Conservation (phyloP, 2,888 invertebrate species). For the Adela reaumurella region DNA sequence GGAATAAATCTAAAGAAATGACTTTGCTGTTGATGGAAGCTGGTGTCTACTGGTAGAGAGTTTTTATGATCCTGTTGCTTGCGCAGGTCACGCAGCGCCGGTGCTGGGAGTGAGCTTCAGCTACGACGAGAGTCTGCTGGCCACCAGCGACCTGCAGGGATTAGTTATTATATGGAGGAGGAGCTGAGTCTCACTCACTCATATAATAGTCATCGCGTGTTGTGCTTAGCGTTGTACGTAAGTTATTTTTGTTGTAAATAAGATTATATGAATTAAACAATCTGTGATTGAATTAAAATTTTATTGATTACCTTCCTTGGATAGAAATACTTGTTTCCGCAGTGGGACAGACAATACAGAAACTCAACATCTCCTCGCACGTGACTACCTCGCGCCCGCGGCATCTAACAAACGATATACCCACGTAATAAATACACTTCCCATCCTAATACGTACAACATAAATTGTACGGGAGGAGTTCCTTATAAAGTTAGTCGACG, state of each 20-base stretch:
- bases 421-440: background rate
- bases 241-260: too few relatives aligned
- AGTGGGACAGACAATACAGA: background rate
- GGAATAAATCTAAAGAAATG: too few relatives aligned
- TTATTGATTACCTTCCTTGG: background rate
- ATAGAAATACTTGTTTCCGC: background rate
- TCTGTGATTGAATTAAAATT: background rate
- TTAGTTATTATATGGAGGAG: constrained; percentile 74
- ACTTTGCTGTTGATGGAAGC: too few relatives aligned
- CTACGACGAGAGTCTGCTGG: constrained; percentile 82
- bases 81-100: constrained; percentile 77
- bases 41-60: too few relatives aligned
- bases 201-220: too few relatives aligned
- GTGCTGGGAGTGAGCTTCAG: constrained; percentile 83
- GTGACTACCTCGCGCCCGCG: background rate
- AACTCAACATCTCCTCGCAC: background rate
- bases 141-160: constrained; percentile 79
- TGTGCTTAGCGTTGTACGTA: too few relatives aligned
- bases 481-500: background rate
- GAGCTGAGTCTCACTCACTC: too few relatives aligned
- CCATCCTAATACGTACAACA: background rate
- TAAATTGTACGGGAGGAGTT: background rate
- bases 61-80: too few relatives aligned
- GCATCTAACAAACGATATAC: background rate
- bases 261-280: too few relatives aligned